Evolutionary conservation across 2,113 vertebrate species (phyloP).

Genomic region (Chamaetylas fuelleborni): DNA sequence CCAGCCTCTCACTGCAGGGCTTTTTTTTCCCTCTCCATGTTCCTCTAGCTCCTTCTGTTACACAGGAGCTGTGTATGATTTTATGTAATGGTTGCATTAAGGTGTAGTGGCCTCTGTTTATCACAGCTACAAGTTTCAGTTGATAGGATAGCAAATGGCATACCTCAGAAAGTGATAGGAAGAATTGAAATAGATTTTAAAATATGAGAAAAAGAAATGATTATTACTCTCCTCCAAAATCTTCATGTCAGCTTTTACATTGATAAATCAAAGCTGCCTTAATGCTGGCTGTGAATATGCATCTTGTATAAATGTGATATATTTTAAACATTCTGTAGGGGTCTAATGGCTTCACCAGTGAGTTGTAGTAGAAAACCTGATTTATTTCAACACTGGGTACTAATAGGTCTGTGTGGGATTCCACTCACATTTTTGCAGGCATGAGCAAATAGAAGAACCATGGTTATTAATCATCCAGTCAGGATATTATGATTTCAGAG

Average conservation of each 20-base stretch:
- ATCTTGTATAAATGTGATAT: neutral
- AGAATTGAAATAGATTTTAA: neutral
- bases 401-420: slow-evolving; percentile 7
- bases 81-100: neutral
- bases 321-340: neutral
- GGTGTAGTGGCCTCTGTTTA: neutral
- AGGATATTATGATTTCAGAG: neutral
- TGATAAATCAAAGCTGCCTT: neutral
- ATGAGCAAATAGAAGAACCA: neutral
- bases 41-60: neutral
- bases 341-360: neutral
- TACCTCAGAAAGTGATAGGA: neutral
- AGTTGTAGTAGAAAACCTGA: neutral
- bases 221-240: neutral
- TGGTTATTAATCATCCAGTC: neutral
- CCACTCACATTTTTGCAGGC: neutral
- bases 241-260: neutral
- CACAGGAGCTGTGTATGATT: neutral
- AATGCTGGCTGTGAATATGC: neutral
- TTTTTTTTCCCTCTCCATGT: neutral
- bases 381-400: slow-evolving; percentile 1
- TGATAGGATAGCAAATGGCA: neutral
- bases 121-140: accelerated
- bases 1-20: neutral
- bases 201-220: neutral